Evolutionary conservation across 2,888 invertebrate genomes (phyloP).

Genomic region (Ectropis crepuscularia): DNA sequence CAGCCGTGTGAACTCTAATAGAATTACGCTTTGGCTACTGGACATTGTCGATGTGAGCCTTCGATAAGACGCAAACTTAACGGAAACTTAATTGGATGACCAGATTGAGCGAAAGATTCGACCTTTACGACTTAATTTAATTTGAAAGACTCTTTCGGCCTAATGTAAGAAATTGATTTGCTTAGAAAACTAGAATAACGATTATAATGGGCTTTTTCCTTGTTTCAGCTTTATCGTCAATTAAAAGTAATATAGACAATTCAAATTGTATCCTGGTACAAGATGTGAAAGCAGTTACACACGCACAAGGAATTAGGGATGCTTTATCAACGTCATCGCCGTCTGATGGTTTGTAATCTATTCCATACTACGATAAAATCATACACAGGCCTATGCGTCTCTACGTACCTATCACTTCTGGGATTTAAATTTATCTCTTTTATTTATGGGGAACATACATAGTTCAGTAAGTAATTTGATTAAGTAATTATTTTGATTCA

Average conservation of each 20-base stretch:
- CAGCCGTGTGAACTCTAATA: conserved; percentile 65
- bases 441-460: conserved; percentile 9
- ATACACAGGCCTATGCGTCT: too few species aligned
- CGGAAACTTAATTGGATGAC: conserved; percentile 70
- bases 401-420: too few species aligned
- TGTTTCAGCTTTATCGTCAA: conserved; percentile 94
- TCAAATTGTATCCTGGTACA: conserved; percentile 95
- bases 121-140: conserved; percentile 52
- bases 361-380: conserved; percentile 1
- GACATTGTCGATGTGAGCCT: conserved; percentile 64
- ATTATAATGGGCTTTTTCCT: conserved; percentile 44
- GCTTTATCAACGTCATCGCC: conserved; percentile 83
- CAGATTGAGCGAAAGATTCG: conserved; percentile 61
- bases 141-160: conserved; percentile 39
- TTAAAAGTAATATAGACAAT: conserved; percentile 94
- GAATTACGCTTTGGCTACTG: conserved; percentile 71
- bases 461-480: too few species aligned
- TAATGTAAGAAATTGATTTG: conserved; percentile 27
- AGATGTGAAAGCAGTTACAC: conserved; percentile 94
- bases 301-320: conserved; percentile 93
- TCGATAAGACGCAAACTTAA: conserved; percentile 68
- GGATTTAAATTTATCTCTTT: not conserved
- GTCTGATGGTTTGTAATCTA: conserved; percentile 69
- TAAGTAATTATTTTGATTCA: too few species aligned
- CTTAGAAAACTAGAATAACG: conserved; percentile 29